Evolutionary conservation across 1,140 invertebrate species (phyloP), one percentile per base, ranked within the genome.

Genomic region (Bradysia coprophila): DNA sequence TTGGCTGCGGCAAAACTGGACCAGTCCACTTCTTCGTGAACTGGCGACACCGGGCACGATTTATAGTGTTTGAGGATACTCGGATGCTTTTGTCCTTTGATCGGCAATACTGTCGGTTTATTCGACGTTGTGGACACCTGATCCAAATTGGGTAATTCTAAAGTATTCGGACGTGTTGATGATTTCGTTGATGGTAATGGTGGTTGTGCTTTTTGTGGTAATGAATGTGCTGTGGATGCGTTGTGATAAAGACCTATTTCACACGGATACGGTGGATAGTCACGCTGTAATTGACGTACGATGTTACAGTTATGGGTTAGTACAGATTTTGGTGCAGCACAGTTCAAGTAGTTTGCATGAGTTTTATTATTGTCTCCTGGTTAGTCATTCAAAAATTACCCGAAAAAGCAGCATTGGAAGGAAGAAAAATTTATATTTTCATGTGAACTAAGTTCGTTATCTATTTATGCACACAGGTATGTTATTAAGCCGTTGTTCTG

Each of bases 41-140:
- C 75, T 0, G 75, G 75, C 2, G 73, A 75, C 0, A 77, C 74
- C 1, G 75, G 75, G 48, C 74, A 69, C 5, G 73, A 75, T 49
- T 77, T 77, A 45, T 77, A 74, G 54, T 75, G 70, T 46, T 76
- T 77, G 42, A 75, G 66, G 33, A 73, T 73, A 49, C 69, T 71
- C 6, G 68, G 62, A n/a, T 65, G 62, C 33, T 65, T 65, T 23
- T 40, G 23, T 38, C 40, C 23, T 24, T 51, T 51, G 36, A 39
- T 38, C 13, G 20, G 9, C 11, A 10, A 13, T 16, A 13, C 19
- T 3, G 19, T 16, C 34, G 23, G n/a, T 24, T 43, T 43, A 19
- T 38, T 38, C 36, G 9, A 5, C 2, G 21, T 21, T 5, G 21
- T 21, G 3, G 37, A 16, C 5, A 16, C 18, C 18, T 6, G 6